Conservation (phyloP, 2,113 vertebrate genomes). For the Chlorocebus sabaeus region DNA sequence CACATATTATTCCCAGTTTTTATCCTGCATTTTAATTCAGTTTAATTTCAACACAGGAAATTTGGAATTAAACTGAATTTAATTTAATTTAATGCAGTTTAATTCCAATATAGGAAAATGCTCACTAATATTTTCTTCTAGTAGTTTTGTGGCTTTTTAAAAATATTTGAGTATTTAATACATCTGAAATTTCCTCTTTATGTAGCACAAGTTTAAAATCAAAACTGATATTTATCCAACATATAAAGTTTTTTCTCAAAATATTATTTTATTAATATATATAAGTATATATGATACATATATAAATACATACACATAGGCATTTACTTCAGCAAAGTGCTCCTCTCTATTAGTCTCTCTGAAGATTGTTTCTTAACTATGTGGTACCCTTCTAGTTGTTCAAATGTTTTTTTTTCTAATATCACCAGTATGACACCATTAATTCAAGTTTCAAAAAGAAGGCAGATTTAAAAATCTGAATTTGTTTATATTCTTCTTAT, state of each 20-base stretch:
- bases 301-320: not conserved
- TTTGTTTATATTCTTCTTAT: not conserved
- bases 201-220: not conserved
- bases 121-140: not conserved
- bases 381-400: not conserved
- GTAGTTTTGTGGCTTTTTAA: not conserved
- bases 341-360: not conserved
- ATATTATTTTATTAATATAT: not conserved
- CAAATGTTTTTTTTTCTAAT: not conserved
- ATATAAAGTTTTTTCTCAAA: not conserved
- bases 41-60: not conserved
- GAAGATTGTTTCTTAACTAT: not conserved
- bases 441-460: not conserved
- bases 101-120: not conserved
- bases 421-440: not conserved
- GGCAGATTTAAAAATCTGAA: not conserved
- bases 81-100: not conserved
- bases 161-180: not conserved
- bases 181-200: not conserved
- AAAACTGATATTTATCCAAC: not conserved
- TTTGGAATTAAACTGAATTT: no score
- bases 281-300: not conserved
- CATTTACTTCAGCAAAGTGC: not conserved
- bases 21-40: not conserved
- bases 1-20: not conserved